phyloP scores from a whole-genome alignment of 2,888 invertebrate genomes.

The Philereme transversata region DNA sequence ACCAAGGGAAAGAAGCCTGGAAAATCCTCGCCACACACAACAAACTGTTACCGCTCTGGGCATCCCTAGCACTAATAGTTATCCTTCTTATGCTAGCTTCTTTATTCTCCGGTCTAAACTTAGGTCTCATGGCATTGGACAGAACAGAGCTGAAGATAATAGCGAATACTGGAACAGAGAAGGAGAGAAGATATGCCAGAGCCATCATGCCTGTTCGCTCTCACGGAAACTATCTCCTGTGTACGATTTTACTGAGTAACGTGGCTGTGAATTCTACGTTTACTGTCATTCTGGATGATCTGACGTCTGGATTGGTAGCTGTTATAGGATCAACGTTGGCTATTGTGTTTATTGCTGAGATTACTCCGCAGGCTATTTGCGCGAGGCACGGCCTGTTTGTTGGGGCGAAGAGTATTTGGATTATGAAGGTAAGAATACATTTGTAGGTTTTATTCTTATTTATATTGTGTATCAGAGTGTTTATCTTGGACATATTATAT shows the following conservation, averaged over 20 bases:
- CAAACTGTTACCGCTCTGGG: slow-evolving; percentile 91
- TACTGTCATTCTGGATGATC: slow-evolving; percentile 96
- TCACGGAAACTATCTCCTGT: slow-evolving; percentile 96
- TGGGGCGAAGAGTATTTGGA: slow-evolving; percentile 96
- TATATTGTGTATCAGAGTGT: too few relatives aligned
- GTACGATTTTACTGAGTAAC: slow-evolving; percentile 91
- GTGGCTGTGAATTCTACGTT: slow-evolving; percentile 98
- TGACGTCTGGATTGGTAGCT: slow-evolving; percentile 96
- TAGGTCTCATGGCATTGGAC: slow-evolving; percentile 98
- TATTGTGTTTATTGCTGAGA: slow-evolving; percentile 99
- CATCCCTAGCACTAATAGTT: slow-evolving; percentile 88
- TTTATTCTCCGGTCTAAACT: slow-evolving; percentile 97
- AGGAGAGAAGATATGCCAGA: slow-evolving; percentile 92
- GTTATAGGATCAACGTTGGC: slow-evolving; percentile 95
- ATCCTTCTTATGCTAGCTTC: slow-evolving; percentile 94
- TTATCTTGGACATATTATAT: too few relatives aligned
- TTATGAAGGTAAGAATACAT: slow-evolving; percentile 87
- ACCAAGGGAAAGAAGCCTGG: slow-evolving; percentile 87
- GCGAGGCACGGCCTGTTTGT: slow-evolving; percentile 97
- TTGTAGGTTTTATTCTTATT: background rate
- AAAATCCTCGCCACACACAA: slow-evolving; percentile 88
- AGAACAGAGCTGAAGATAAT: slow-evolving; percentile 97
- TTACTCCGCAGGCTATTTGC: slow-evolving; percentile 97
- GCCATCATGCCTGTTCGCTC: slow-evolving; percentile 96
- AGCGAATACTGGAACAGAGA: slow-evolving; percentile 94